Percentiles rank a stretch among this genome's conserved stretches.
phyloP scores from a whole-genome alignment of 2,888 invertebrate species.

The Coleophora flavipennella region DNA sequence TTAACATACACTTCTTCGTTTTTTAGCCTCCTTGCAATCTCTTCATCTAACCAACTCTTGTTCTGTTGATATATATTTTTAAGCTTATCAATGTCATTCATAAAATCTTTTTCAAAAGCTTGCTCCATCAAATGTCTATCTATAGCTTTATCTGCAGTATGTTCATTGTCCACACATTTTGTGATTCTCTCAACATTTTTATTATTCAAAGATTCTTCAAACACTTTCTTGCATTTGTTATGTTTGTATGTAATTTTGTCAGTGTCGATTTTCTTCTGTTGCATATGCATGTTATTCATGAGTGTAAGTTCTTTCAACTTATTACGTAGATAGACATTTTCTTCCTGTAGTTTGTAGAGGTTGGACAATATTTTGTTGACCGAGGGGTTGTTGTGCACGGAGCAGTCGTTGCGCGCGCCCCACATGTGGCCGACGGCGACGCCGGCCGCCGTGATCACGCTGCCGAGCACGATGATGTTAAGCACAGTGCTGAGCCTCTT shows the following conservation, averaged over 20 bases:
- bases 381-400: slow-evolving; percentile 42
- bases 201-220: slow-evolving; percentile 51
- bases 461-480: slow-evolving; percentile 60
- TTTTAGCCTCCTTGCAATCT: slow-evolving; percentile 40
- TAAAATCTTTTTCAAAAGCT: slow-evolving; percentile 43
- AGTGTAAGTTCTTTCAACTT: slow-evolving; percentile 54
- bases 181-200: slow-evolving; percentile 37
- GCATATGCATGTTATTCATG: slow-evolving; percentile 30
- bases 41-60: slow-evolving; percentile 54
- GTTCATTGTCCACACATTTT: slow-evolving; percentile 48
- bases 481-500: slow-evolving; percentile 60
- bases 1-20: slow-evolving; percentile 28
- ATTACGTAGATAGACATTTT: slow-evolving; percentile 55
- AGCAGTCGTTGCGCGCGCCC: slow-evolving; percentile 61
- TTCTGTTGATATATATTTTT: slow-evolving; percentile 51
- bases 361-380: slow-evolving; percentile 63
- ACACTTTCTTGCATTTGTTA: slow-evolving; percentile 53
- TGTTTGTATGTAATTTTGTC: slow-evolving; percentile 35
- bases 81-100: slow-evolving; percentile 43
- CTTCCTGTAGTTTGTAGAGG: slow-evolving; percentile 63
- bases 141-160: slow-evolving; percentile 21
- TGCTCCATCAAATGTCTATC: slow-evolving; percentile 27
- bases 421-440: slow-evolving; percentile 67
- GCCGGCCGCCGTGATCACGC: slow-evolving; percentile 63
- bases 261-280: slow-evolving; percentile 28